Conservation (phyloP, 2,888 invertebrate genomes). For the Drosophila mulleri region DNA sequence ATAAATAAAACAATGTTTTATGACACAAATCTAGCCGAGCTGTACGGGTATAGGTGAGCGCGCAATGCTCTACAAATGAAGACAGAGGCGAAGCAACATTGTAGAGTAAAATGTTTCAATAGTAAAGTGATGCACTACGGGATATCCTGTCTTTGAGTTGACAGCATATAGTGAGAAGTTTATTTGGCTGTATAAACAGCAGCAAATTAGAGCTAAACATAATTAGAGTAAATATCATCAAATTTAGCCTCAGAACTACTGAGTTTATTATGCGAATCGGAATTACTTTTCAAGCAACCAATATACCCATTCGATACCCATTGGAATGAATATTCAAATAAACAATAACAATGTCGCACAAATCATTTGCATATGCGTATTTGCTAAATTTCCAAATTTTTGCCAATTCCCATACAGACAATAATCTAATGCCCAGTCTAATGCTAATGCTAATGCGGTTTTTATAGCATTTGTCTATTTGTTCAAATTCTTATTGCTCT, state of each 20-base stretch:
- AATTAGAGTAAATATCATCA: no score
- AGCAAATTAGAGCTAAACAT: no score
- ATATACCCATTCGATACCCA: not conserved
- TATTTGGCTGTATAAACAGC: no score
- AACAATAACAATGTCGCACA: constrained; percentile 18
- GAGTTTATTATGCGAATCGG: no score
- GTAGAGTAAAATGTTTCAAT: not conserved
- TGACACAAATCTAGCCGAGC: constrained; percentile 57
- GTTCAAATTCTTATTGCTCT: constrained; percentile 35
- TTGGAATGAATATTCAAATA: not conserved
- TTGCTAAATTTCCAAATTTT: constrained; percentile 57
- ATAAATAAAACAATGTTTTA: constrained; percentile 28
- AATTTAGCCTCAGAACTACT: no score
- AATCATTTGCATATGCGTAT: constrained; percentile 70
- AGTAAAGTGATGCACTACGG: not conserved
- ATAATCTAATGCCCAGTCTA: constrained; percentile 49
- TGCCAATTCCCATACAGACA: constrained; percentile 43
- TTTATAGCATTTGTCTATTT: constrained; percentile 63
- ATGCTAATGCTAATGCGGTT: constrained; percentile 54
- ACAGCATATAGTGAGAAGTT: no score
- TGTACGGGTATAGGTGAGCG: constrained; percentile 41
- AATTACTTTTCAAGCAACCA: not conserved
- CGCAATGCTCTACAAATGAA: constrained; percentile 33
- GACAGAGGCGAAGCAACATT: not conserved
- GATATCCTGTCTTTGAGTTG: not conserved